Evolutionary conservation across 2,113 vertebrate species (phyloP), one percentile per base, ranked within the genome.

Genomic region (Oceanites oceanicus): DNA sequence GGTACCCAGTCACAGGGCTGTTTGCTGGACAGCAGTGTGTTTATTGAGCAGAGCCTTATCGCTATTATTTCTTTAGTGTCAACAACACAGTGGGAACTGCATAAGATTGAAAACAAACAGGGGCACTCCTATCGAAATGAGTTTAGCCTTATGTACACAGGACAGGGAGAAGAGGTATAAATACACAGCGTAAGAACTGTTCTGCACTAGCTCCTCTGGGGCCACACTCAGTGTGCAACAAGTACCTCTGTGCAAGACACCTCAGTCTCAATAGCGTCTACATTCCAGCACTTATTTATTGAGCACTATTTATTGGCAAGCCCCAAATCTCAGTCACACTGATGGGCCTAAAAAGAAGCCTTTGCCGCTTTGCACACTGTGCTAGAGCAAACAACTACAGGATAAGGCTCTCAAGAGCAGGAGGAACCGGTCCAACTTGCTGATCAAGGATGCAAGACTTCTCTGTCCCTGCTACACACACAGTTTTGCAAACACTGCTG

Each of bases 11-110:
- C 83, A 77, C 47, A 25, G n/a, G 49, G 40, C 73, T 75, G 83
- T 87, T 84, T 75, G 91, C 91, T 87, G 83, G 86, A 91, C 73
- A 94, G 76, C 2, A 0, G 27, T n/a, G 61, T 85, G 79, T 72
- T 92, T 80, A 81, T 4, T 36, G 76, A 94, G 76, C 65, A 77
- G 5, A 70, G 42, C 59, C 82, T 94, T 97, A 95, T 96, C 94
- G 34, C 65, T 81, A 56, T 65, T 71, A 92, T 17, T 12, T 89
- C 80, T 91, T 82, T 85, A 82, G 44, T 78, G 83, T 91, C 95
- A 96, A 96, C 80, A 95, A 61, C 32, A 93, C 85, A 94, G 95
- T 76, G 66, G 86, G 84, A 97, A 87, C 73, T 68, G 81, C 83
- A 15, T 25, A 66, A 74, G 47, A 78, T 3, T 8, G 4, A 94